phyloP scores from a whole-genome alignment of 2,113 vertebrate species.

The Pantherophis guttatus region DNA sequence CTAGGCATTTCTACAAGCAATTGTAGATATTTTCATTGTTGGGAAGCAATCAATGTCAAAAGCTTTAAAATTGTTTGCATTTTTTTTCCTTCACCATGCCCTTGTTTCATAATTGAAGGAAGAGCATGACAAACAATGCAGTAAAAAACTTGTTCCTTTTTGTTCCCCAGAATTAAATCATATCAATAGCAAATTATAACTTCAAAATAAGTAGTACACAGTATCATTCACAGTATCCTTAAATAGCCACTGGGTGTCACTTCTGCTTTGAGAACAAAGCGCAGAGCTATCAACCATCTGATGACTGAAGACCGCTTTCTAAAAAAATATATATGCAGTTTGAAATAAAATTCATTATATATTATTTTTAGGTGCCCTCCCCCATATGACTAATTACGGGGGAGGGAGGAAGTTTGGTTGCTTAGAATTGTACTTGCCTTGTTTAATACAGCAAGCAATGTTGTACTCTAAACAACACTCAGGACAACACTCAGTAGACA shows the following conservation, averaged over 20 bases:
- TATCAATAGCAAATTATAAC: neutral
- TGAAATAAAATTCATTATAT: slow-evolving; percentile 8
- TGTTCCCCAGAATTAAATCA: neutral
- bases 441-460: slow-evolving; percentile 10
- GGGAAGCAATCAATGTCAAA: neutral
- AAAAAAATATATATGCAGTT: neutral
- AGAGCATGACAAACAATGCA: neutral
- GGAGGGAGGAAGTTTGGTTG: neutral
- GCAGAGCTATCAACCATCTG: neutral
- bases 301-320: neutral
- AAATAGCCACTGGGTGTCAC: neutral
- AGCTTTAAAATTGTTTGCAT: neutral
- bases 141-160: neutral
- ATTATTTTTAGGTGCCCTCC: neutral
- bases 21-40: neutral
- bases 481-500: neutral
- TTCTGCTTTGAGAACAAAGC: neutral
- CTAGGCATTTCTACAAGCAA: neutral
- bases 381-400: neutral
- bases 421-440: neutral
- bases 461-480: neutral
- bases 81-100: neutral
- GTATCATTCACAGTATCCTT: neutral
- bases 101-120: neutral
- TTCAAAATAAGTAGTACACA: neutral